These are phyloP conservation scores for Lepus oiostolus DNA, from an alignment of 2,797 vertebrate genomes.

Conservation along the genomic window DNA sequence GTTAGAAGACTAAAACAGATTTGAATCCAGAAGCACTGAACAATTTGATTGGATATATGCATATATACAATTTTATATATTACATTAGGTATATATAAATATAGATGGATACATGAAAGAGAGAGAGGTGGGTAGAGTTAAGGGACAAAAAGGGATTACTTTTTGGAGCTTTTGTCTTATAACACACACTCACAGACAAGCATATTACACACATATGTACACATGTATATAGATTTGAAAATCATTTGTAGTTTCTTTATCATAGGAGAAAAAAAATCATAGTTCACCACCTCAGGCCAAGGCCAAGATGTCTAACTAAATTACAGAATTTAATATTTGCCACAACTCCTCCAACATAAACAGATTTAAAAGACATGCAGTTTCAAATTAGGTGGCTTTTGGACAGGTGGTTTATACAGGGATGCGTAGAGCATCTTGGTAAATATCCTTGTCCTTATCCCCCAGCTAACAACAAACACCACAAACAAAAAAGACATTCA, in stretches of 20 bases:
- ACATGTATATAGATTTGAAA: not conserved
- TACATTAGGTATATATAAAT: too few relatives aligned
- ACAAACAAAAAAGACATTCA: conserved; percentile 80
- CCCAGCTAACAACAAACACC: conserved; percentile 74
- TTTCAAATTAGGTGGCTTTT: conserved; percentile 70
- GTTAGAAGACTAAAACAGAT: conserved; percentile 2
- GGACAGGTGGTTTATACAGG: conserved; percentile 56
- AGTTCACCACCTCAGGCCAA: conserved; percentile 61
- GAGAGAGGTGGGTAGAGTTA: not conserved
- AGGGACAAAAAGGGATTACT: not conserved
- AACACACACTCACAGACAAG: not conserved
- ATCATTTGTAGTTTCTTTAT: conserved; percentile 68
- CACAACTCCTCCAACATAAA: conserved; percentile 66
- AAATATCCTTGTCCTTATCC: conserved; percentile 69
- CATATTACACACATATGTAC: not conserved
- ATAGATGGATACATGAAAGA: too few relatives aligned
- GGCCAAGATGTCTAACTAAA: conserved; percentile 67
- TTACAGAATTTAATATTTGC: conserved; percentile 76
- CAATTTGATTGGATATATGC: not conserved
- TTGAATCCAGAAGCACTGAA: not conserved
- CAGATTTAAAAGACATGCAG: conserved; percentile 77
- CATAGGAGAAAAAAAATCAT: not conserved
- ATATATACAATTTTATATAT: not conserved
- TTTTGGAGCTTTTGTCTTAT: conserved; percentile 43
- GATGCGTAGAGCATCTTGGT: not conserved